Base-by-base conservation (phyloP, 2,113 vertebrate genomes). In the Seriola quinqueradiata region DNA sequence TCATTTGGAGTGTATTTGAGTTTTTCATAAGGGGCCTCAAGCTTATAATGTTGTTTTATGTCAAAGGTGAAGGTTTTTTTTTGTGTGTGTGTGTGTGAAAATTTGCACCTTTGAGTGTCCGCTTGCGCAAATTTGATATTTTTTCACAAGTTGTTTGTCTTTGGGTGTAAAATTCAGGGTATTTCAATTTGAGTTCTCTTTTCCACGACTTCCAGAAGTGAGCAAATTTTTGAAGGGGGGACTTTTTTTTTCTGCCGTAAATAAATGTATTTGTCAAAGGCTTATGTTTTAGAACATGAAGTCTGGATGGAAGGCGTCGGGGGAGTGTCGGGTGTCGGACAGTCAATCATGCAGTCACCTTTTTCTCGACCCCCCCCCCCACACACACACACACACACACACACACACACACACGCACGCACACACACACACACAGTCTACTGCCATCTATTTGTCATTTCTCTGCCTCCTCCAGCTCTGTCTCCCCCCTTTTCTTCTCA, bases 391-490 rank as follows among this genome's bases (percentile, higher is more conserved):
- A 2, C 28, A 2, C 28, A 2, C 28, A 28, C 28, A 28, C 25
- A 28, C 25, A 25, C 25, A 25, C 25, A 25, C 25, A 25, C 25
- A 25, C 25, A 25, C 25, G 2, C 25, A 25, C 25, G 2, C 25
- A 25, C 25, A 25, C 25, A 25, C 25, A 25, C 28, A 28, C 2
- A 28, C 77, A 76, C 83, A 73, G 68, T 80, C 73, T 48, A 3
- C 78, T 19, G 75, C 88, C 79, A 82, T 89, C 68, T 86, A 87
- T 90, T 90, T 84, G 78, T 87, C 87, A 91, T 93, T 75, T 82
- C 60, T 83, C 78, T 69, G 67, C 84, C 87, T 83, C 82, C 90
- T 85, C 77, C 77, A 70, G 69, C 85, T 81, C 75, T 28, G 66
- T 86, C 85, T 78, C 57, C 32, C 40, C 77, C 48, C 68, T 80